A percentile compares a stretch with the other conserved stretches of the same genome.
These are phyloP conservation scores for Ochropleura plecta DNA, from an alignment of 2,888 invertebrate genomes.

Conservation along the genomic window DNA sequence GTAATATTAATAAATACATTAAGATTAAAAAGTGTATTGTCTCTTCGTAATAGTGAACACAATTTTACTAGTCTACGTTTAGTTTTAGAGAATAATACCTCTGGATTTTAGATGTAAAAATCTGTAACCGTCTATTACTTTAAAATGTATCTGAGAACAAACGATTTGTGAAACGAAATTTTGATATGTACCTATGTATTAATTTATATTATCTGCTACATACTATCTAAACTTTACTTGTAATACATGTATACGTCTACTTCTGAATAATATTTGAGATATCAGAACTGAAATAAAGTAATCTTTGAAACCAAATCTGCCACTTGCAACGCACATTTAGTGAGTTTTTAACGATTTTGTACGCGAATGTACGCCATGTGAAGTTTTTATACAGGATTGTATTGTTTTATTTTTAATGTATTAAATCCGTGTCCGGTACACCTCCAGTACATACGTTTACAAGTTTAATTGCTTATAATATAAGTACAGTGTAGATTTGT, in stretches of 20 bases:
- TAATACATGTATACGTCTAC: constrained; percentile 26
- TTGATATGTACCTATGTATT: constrained; percentile 16
- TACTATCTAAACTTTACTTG: constrained; percentile 35
- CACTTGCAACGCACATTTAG: constrained; percentile 39
- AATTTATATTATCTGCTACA: constrained; percentile 32
- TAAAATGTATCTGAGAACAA: constrained; percentile 35
- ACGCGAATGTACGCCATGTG: constrained; percentile 41
- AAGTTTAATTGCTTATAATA: constrained; percentile 55
- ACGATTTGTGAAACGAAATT: constrained; percentile 31
- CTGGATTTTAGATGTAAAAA: constrained; percentile 76
- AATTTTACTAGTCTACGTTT: constrained; percentile 86
- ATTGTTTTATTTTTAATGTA: constrained; percentile 46
- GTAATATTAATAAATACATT: constrained; percentile 69
- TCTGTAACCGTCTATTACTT: constrained; percentile 57
- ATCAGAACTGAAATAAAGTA: constrained; percentile 14
- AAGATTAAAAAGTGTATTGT: constrained; percentile 58
- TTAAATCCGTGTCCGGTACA: constrained; percentile 56
- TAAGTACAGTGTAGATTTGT: constrained; percentile 78
- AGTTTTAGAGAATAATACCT: constrained; percentile 82
- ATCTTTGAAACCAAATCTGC: constrained; percentile 20
- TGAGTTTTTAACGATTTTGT: constrained; percentile 47
- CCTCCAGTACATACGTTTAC: constrained; percentile 67
- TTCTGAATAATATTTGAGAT: constrained; percentile 29
- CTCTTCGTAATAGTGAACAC: constrained; percentile 78
- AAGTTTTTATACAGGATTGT: constrained; percentile 50